Percentiles rank a stretch among this genome's conserved stretches.
These are phyloP conservation scores for Camponotus floridanus DNA, from an alignment of 1,140 invertebrate genomes.

Conservation along the genomic window DNA sequence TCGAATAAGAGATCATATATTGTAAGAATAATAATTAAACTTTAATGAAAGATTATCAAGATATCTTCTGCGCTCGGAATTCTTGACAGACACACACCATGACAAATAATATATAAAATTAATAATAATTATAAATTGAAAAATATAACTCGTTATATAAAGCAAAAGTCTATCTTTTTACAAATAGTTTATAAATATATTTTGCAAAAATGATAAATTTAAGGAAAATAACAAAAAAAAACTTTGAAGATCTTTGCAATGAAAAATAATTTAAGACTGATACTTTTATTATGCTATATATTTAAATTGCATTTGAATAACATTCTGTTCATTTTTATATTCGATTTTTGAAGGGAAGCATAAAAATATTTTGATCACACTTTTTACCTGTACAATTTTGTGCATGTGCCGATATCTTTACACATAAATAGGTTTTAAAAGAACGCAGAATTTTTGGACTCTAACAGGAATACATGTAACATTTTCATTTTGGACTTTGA, in stretches of 20 bases:
- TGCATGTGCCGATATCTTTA: not conserved
- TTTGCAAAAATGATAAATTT: not conserved
- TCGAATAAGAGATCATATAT: not conserved
- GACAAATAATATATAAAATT: not conserved
- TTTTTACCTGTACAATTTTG: not conserved
- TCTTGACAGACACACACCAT: not conserved
- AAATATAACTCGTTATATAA: not conserved
- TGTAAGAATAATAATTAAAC: not conserved
- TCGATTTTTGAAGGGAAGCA: too few species aligned
- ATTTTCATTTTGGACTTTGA: constrained; percentile 54
- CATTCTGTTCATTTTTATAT: not conserved
- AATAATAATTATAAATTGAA: not conserved
- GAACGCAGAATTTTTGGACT: not conserved
- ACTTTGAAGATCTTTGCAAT: not conserved
- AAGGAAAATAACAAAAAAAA: not conserved
- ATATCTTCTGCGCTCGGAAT: not conserved
- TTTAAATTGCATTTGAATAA: not conserved
- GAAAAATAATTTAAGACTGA: not conserved
- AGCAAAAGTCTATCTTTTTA: not conserved
- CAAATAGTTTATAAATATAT: not conserved
- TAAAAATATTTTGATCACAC: not conserved
- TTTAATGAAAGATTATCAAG: not conserved
- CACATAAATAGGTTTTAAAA: constrained; percentile 9
- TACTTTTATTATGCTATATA: not conserved
- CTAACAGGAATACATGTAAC: constrained; percentile 15